Conservation (phyloP, 35 echinoderm and acorn worm genomes). For the Apostichopus japonicus region DNA sequence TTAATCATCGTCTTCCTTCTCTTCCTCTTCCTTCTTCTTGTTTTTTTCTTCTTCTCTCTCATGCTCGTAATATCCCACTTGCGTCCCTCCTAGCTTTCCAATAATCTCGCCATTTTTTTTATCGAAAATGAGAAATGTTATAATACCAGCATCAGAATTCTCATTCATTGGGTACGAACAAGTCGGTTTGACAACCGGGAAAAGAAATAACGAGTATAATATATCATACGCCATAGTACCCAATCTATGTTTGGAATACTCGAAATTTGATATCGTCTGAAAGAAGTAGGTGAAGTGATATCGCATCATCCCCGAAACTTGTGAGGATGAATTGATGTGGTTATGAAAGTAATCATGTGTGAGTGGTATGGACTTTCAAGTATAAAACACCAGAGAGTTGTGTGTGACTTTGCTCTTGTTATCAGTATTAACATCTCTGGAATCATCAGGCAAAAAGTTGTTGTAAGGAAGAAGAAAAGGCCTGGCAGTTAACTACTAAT, state of each 20-base stretch:
- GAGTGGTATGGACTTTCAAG: conserved; percentile 1
- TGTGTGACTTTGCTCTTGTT: background rate
- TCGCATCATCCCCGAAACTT: background rate
- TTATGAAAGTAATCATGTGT: conserved; percentile 20
- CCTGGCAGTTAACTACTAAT: too few species aligned
- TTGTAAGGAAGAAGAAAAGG: background rate
- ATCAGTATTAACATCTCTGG: background rate
- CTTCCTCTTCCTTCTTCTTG: too few species aligned
- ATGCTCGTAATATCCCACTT: background rate
- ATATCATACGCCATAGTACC: background rate
- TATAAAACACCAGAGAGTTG: background rate
- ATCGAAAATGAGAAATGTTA: background rate
- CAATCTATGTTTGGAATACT: conserved; percentile 4
- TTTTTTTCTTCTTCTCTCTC: background rate
- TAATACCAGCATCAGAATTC: background rate
- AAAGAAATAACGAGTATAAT: background rate
- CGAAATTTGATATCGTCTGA: conserved; percentile 13
- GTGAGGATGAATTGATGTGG: background rate
- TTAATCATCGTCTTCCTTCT: background rate
- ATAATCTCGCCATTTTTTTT: background rate
- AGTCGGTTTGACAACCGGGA: background rate
- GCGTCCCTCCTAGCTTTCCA: background rate
- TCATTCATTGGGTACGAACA: background rate
- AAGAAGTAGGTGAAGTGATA: conserved; percentile 36
- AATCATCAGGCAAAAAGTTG: background rate